Evolutionary conservation across 2,797 vertebrate genomes (phyloP).

Genomic region (Chrysocyon brachyurus): DNA sequence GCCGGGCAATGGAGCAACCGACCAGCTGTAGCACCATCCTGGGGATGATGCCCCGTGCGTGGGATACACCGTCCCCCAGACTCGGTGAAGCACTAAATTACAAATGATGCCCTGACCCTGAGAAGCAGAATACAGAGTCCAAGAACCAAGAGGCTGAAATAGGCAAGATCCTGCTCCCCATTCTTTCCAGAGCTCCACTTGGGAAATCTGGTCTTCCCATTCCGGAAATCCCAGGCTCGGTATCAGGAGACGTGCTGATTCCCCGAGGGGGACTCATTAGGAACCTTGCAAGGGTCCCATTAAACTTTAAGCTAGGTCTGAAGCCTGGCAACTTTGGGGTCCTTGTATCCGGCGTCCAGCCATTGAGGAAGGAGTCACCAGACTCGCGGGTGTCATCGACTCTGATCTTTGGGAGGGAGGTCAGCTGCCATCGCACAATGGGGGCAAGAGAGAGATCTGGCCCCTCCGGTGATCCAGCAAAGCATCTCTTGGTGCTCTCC

Average conservation of each 20-base stretch:
- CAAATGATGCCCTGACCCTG: background rate
- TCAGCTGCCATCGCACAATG: background rate
- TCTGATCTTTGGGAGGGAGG: background rate
- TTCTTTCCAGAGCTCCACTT: background rate
- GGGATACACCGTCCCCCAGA: background rate
- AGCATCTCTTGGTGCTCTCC: background rate
- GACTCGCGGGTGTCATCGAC: background rate
- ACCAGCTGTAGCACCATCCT: fast-evolving
- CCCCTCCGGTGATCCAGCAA: background rate
- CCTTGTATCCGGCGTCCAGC: background rate
- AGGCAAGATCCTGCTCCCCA: background rate
- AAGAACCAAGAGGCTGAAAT: background rate
- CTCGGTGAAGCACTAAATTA: background rate
- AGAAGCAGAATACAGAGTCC: background rate
- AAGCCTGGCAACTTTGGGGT: background rate
- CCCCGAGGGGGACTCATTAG: background rate
- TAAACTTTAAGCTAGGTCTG: background rate
- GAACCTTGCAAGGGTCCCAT: background rate
- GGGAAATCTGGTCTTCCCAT: background rate
- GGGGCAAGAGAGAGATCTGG: background rate
- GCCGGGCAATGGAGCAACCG: background rate
- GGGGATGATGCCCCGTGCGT: background rate
- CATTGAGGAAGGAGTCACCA: background rate
- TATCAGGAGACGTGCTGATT: background rate
- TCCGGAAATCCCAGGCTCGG: background rate